These are phyloP conservation scores for Leucoma salicis DNA, from an alignment of 2,888 invertebrate species.

Conservation along the genomic window DNA sequence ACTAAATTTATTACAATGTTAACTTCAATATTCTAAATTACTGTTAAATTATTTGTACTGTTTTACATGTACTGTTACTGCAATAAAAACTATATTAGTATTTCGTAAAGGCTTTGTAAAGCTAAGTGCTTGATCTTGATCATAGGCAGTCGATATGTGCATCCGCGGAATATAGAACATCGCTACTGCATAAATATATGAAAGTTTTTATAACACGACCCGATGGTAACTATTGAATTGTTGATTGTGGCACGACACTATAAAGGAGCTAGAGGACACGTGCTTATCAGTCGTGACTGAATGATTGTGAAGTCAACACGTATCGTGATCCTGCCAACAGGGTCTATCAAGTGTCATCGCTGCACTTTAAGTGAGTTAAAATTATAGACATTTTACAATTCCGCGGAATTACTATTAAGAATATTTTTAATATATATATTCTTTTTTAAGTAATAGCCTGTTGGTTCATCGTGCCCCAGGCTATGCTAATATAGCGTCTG, in stretches of 20 bases:
- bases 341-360: neutral
- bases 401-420: neutral
- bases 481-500: too few relatives aligned
- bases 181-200: neutral
- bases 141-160: too few relatives aligned
- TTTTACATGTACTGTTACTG: too few relatives aligned
- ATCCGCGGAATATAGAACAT: too few relatives aligned
- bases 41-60: too few relatives aligned
- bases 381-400: too few relatives aligned
- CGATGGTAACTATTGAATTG: constrained; percentile 11
- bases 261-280: constrained; percentile 5
- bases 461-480: too few relatives aligned
- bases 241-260: constrained; percentile 11
- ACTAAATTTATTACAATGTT: too few relatives aligned
- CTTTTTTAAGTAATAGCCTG: neutral
- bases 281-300: constrained; percentile 26
- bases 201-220: neutral
- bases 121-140: too few relatives aligned
- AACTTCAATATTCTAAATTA: too few relatives aligned
- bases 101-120: too few relatives aligned
- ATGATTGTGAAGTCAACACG: constrained; percentile 19
- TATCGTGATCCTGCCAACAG: neutral
- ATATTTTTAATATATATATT: neutral
- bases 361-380: constrained; percentile 12
- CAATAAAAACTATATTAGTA: too few relatives aligned